Evolutionary conservation across 2,113 vertebrate genomes (phyloP).

Genomic region (Motacilla alba): DNA sequence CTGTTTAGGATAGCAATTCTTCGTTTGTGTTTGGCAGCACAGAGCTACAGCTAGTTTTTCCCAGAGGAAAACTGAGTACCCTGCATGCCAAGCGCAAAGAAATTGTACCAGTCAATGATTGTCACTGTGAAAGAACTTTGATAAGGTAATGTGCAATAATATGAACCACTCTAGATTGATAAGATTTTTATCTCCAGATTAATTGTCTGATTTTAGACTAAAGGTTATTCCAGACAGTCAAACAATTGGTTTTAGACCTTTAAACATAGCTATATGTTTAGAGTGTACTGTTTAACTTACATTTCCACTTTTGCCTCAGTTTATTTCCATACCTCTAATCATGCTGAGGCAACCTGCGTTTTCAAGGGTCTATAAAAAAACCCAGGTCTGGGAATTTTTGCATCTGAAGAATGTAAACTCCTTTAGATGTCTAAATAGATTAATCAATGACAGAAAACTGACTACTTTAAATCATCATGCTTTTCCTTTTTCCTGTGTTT

Average conservation of each 20-base stretch:
- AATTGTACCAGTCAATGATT: not conserved
- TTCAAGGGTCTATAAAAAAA: not conserved
- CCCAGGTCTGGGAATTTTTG: not conserved
- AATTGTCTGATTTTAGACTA: not conserved
- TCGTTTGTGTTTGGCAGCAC: not conserved
- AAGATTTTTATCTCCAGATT: not conserved
- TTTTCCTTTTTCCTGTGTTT: not conserved
- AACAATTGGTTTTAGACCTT: not conserved
- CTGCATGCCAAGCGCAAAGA: not conserved
- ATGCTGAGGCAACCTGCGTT: not conserved
- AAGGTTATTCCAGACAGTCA: not conserved
- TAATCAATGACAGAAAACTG: not conserved
- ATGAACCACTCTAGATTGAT: not conserved
- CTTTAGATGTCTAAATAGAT: not conserved
- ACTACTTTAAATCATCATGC: not conserved
- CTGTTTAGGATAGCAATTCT: not conserved
- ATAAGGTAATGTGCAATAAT: not conserved
- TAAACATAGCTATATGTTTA: not conserved
- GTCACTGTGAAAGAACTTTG: not conserved
- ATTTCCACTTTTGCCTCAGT: not conserved
- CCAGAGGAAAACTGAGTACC: not conserved
- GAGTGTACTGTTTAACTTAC: not conserved
- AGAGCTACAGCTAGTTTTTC: not conserved
- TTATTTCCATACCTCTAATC: not conserved
- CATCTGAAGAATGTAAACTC: not conserved